Evolutionary conservation across 2,888 invertebrate genomes (phyloP).

Genomic region (Baronia brevicornis): DNA sequence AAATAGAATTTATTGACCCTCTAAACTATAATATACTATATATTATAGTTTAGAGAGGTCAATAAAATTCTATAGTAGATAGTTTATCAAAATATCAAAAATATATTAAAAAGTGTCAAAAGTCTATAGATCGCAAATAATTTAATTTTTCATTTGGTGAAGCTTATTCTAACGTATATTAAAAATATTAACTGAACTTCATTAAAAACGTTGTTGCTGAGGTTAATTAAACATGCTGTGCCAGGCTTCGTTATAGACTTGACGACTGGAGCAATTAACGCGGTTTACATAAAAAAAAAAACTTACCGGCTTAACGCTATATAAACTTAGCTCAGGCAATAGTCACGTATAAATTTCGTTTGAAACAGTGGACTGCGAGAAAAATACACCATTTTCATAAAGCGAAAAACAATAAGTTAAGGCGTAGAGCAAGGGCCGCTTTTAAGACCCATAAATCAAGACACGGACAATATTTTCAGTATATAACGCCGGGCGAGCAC

Average conservation of each 20-base stretch:
- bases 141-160: too few species aligned
- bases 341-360: conserved; percentile 39
- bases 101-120: too few species aligned
- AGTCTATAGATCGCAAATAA: too few species aligned
- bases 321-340: conserved; percentile 43
- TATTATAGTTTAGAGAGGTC: too few species aligned
- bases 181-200: conserved; percentile 5
- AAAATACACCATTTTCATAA: conserved; percentile 66
- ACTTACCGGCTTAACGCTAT: conserved; percentile 43
- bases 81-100: too few species aligned
- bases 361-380: conserved; percentile 45
- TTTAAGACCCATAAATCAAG: conserved; percentile 72
- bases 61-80: too few species aligned
- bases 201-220: conserved; percentile 3
- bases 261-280: conserved; percentile 23
- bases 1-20: too few species aligned
- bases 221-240: conserved; percentile 6
- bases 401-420: conserved; percentile 68
- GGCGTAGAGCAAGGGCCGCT: conserved; percentile 59
- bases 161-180: neutral
- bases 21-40: too few species aligned
- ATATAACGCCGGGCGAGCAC: conserved; percentile 49
- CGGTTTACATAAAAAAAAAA: conserved; percentile 26
- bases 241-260: conserved; percentile 7
- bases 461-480: conserved; percentile 61